phyloP scores from a whole-genome alignment of 2,113 vertebrate genomes.

The Dryoscopus gambensis region DNA sequence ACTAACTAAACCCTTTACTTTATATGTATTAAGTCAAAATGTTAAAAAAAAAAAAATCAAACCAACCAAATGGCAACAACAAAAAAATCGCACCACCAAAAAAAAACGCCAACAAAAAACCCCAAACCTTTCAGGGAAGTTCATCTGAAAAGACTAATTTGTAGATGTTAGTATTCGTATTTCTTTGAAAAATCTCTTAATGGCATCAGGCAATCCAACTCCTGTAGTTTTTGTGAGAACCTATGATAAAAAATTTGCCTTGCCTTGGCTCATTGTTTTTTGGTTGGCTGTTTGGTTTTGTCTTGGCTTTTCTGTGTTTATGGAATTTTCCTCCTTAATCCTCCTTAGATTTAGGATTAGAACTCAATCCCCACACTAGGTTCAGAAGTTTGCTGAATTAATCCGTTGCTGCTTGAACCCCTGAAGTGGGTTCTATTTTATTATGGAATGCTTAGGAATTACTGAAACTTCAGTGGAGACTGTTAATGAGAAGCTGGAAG shows the following conservation, averaged over 20 bases:
- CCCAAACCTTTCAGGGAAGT: neutral
- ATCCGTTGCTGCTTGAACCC: neutral
- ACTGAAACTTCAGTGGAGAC: neutral
- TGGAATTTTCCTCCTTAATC: neutral
- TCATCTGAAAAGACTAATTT: neutral
- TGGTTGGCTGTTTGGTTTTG: neutral
- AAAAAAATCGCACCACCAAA: neutral
- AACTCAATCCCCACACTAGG: neutral
- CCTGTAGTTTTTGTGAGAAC: neutral
- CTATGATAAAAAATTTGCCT: neutral
- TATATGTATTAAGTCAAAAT: neutral
- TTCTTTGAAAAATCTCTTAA: neutral
- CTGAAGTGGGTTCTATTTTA: neutral
- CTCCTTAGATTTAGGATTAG: neutral
- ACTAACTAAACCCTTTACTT: neutral
- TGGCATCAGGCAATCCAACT: neutral
- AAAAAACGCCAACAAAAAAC: rapidly evolving
- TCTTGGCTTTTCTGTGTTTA: neutral
- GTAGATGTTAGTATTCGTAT: neutral
- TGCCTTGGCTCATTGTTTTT: neutral
- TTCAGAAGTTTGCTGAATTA: neutral
- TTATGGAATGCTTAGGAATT: neutral
- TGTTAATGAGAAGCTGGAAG: neutral
- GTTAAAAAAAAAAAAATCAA: neutral
- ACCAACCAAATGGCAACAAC: neutral